phyloP scores from a whole-genome alignment of 2,113 vertebrate species.

The Capreolus pygargus region DNA sequence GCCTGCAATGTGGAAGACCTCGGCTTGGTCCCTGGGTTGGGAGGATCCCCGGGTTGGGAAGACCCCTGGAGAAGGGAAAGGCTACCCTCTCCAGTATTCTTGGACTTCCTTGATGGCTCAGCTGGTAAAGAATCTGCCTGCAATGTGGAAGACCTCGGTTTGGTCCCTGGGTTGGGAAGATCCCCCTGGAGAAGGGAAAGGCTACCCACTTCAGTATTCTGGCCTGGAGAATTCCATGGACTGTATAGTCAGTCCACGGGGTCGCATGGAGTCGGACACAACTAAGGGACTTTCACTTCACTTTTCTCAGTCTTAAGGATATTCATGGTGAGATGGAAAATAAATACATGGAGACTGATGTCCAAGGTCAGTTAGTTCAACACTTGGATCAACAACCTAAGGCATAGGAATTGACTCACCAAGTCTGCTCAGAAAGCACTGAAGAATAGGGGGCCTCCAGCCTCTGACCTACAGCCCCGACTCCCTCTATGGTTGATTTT shows the following conservation, averaged over 20 bases:
- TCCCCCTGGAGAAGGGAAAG: too few species aligned
- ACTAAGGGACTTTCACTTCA: neutral
- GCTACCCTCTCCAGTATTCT: neutral
- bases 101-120: neutral
- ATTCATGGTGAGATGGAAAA: neutral
- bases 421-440: neutral
- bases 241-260: neutral
- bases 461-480: neutral
- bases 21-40: neutral
- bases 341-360: neutral
- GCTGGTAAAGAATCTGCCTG: neutral
- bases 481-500: rapidly evolving
- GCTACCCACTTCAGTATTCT: neutral
- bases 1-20: neutral
- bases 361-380: neutral
- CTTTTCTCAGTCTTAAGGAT: neutral
- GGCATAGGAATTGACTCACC: rapidly evolving
- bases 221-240: neutral
- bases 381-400: neutral
- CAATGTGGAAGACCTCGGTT: neutral
- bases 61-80: neutral
- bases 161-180: neutral
- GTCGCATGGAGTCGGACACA: rapidly evolving
- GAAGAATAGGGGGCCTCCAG: rapidly evolving
- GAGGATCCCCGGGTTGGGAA: neutral